Conservation (phyloP, 2,797 vertebrate genomes). For the Acanthiza pusilla region DNA sequence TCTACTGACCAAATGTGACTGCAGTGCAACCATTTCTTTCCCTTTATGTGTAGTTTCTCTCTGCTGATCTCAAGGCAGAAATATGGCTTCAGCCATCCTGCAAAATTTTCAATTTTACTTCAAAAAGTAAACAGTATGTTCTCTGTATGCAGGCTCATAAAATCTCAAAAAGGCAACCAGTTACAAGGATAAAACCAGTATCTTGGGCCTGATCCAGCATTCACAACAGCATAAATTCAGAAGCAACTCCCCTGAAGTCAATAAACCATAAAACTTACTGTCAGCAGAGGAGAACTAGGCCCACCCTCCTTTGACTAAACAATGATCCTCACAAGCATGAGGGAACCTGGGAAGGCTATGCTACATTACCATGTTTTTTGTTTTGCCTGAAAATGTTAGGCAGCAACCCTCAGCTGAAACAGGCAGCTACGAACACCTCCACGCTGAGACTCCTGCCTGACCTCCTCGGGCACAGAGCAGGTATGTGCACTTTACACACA, state of each 20-base stretch:
- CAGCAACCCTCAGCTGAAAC: neutral
- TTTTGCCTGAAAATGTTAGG: neutral
- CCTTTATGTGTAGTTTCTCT: neutral
- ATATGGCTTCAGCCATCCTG: neutral
- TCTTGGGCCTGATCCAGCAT: neutral
- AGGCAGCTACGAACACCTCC: neutral
- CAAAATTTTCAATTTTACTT: neutral
- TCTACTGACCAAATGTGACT: neutral
- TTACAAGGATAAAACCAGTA: neutral
- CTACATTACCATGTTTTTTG: neutral
- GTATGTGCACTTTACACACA: fast-evolving
- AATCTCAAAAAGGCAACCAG: neutral
- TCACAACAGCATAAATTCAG: neutral
- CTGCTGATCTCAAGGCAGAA: neutral
- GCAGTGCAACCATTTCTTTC: neutral
- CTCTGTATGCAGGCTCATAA: neutral
- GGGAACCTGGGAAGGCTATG: neutral
- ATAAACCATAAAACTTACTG: neutral
- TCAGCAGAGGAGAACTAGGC: neutral
- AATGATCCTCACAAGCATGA: neutral
- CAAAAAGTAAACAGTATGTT: neutral
- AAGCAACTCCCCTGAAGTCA: neutral
- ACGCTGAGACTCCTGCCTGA: neutral
- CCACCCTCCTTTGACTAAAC: neutral
- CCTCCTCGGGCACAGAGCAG: neutral